Base-by-base conservation (phyloP, 2,113 vertebrate genomes). In the Saccopteryx bilineata region DNA sequence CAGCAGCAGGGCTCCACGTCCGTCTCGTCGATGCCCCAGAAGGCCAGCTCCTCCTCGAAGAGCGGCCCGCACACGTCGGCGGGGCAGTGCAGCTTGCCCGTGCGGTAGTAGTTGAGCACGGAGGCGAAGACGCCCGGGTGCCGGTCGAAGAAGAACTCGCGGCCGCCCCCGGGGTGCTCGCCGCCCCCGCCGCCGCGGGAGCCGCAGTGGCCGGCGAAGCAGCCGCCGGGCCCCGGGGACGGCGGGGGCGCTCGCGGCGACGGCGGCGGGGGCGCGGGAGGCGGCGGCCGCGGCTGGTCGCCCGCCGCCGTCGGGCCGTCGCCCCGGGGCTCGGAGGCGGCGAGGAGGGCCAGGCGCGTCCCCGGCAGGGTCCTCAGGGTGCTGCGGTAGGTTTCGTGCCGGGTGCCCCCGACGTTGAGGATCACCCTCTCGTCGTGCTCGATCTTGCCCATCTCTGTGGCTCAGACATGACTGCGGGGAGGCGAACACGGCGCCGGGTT, bases 1-100 rank as follows among this genome's bases (percentile, higher is more conserved):
- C 99, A 99, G 98, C 99, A 99, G 98, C 99, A 99, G 65, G 99
- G 99, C 98, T 99, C 99, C 98, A 99, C 99, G 98, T 99, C 99
- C 71, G 99, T 99, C 99, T 99, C 99, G 98, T 99, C 99, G 98
- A 99, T 99, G 96, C 99, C 99, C 99, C 99, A 99, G 97, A 99
- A 99, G 83, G 99, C 99, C 96, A 99, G 98, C 98, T 99, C 99
- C 98, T 99, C 99, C 98, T 99, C 99, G 96, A 99, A 99, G 85
- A 99, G 98, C 52, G 99, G 99, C 78, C 99, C 99, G 98, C 99
- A 99, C 96, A 99, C 99, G 97, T 99, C 99, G 93, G 99, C 99
- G 33, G 99, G 99, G 98, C 99, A 99, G 98, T 99, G 99, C 93
- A 99, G 99, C 97, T 99, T 99, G 90, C 99, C 99, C 0, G 99